Base-by-base conservation (phyloP, 2,797 vertebrate genomes). In the Typhlichthys subterraneus region DNA sequence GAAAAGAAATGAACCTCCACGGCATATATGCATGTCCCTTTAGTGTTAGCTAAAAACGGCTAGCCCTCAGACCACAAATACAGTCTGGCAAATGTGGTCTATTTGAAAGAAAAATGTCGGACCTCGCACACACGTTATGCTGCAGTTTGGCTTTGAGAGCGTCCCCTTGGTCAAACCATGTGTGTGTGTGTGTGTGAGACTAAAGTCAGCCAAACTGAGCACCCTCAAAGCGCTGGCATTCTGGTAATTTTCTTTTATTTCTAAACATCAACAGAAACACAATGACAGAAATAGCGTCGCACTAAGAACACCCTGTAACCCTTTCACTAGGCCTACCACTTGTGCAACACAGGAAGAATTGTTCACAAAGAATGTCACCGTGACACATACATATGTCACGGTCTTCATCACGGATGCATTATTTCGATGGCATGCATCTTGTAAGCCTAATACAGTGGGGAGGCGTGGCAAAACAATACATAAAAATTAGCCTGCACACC, bases 51-150 rank as follows among this genome's bases (percentile, higher is more conserved):
- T 83, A 88, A 90, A 90, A 89, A 73, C 62, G 69, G 75, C 59
- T 0, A 57, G 78, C 85, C 82, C 88, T 67, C 79, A 77, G 76
- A 70, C 64, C 57, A 68, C 80, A 83, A 87, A 74, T 76, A 57
- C 38, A 72, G 15, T 13, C 49, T 53, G 66, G 51, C 11, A 45
- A 76, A 58, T 67, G 62, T 51, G 68, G 72, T 67, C 79, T 49
- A 67, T 62, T 76, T 70, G 56, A 58, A 79, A 65, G 70, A 63
- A 67, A 68, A 50, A 74, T 71, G 67, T 29, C 23, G 3, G 3
- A 29, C 23, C 23, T 29, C 4, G 4, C 77, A 70, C 76, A 72
- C 61, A 51, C 50, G 46, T 51, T 4, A 49, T 81, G 85, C 84
- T 46, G 45, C 69, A 14, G 59, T 56, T 64, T n/a, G 49, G 50